phyloP scores from a whole-genome alignment of 2,888 invertebrate species.

The Aphrophora alni region DNA sequence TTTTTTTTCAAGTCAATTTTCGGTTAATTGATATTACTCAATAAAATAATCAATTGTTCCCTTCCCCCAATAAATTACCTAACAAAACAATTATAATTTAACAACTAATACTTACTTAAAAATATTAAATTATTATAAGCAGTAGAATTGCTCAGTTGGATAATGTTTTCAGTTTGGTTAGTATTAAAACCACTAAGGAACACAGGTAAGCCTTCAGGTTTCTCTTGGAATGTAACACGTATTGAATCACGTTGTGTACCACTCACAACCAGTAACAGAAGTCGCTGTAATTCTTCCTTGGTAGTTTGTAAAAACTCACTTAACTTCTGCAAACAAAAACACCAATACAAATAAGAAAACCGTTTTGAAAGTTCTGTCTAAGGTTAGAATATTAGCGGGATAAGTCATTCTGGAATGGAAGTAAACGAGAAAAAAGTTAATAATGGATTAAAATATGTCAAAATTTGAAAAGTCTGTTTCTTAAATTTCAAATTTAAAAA shows the following conservation, averaged over 20 bases:
- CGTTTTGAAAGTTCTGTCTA: too few relatives aligned
- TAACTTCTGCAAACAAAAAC: slow-evolving; percentile 46
- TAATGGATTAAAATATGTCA: too few relatives aligned
- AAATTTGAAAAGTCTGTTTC: too few relatives aligned
- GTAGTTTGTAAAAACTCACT: slow-evolving; percentile 48
- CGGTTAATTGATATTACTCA: too few relatives aligned
- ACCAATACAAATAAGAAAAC: not conserved
- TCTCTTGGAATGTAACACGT: slow-evolving; percentile 43
- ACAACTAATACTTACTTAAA: slow-evolving; percentile 43
- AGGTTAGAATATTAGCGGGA: too few relatives aligned
- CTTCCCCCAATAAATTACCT: too few relatives aligned
- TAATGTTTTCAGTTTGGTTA: slow-evolving; percentile 9
- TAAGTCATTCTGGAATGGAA: too few relatives aligned
- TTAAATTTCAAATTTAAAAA: too few relatives aligned
- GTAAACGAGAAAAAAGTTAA: too few relatives aligned
- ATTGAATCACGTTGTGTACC: slow-evolving; percentile 24
- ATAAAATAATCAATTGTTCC: too few relatives aligned
- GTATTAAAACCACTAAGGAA: slow-evolving; percentile 34
- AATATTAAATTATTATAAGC: slow-evolving; percentile 15
- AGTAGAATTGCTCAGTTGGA: slow-evolving; percentile 14
- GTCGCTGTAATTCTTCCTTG: slow-evolving; percentile 47
- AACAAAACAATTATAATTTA: too few relatives aligned
- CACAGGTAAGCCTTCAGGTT: slow-evolving; percentile 35
- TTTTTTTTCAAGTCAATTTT: too few relatives aligned
- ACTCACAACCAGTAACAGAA: slow-evolving; percentile 43